Base-by-base conservation (phyloP, 2,888 invertebrate species). In the Anaspis maculata region DNA sequence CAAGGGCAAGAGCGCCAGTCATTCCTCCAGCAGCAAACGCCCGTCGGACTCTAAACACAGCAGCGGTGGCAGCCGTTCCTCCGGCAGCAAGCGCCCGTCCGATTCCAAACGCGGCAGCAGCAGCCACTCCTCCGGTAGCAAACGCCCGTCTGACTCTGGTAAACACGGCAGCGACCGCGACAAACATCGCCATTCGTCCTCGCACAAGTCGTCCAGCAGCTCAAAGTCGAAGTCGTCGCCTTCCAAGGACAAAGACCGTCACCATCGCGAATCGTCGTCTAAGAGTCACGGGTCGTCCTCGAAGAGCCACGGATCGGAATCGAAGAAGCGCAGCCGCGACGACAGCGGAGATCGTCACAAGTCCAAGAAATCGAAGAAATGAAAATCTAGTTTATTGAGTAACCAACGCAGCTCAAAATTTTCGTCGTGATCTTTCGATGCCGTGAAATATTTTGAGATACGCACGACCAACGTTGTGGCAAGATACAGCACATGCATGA, bases 271-370 rank as follows among this genome's bases (percentile, higher is more conserved):
- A 27, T 26, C 34, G 26, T 11, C 19, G 19, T 23, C 15, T 10
- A n/a, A n/a, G n/a, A n/a, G n/a, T n/a, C n/a, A n/a, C n/a, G n/a
- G n/a, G n/a, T n/a, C n/a, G n/a, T n/a, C n/a, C n/a, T n/a, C n/a
- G n/a, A n/a, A n/a, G n/a, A n/a, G n/a, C n/a, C n/a, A n/a, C n/a
- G n/a, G n/a, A n/a, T 48, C 49, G 2, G 39, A 42, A 30, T 44
- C 48, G 51, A 77, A 72, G 52, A 89, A 88, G 62, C 76, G 88
- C 25, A 75, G 82, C 22, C 75, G 86, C 13, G 86, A 87, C 38
- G 83, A 80, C 46, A 83, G 83, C 56, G 71, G 74, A 30, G 84
- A 84, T 25, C 68, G 67, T 49, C 71, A 71, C 45, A 70, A 72
- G 38, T 75, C 77, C 41, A 87, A 87, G 63, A 83, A 74, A 65